Evolutionary conservation across 2,888 invertebrate species (phyloP), one percentile per base, ranked within the genome.

Genomic region (Phengaris arion): DNA sequence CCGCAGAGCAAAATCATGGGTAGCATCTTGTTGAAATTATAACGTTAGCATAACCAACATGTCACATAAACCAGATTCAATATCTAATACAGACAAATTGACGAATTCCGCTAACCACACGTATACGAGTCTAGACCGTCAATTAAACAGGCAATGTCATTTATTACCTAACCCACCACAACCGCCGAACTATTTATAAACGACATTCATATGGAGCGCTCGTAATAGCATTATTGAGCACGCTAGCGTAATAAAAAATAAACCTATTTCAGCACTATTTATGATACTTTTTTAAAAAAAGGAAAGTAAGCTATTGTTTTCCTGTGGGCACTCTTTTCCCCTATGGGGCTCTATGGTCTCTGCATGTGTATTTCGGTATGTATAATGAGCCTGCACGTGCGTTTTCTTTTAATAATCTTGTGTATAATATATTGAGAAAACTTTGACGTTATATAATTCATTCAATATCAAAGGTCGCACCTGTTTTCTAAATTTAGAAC

Each of bases 401-500:
- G 22, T 22, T 9, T 35, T 22, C 10, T 64, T 35, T 12, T 10
- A 35, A 45, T 10, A 64, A 35, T 64, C 64, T 45, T 10, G 2
- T 10, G 9, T 35, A 45, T 64, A 35, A 45, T 64, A 35, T 64
- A 45, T 64, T 12, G 64, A 35, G 35, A 64, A 35, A 64, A 35
- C 35, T 35, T 10, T 45, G 64, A 64, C 35, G 7, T 13, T 2
- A 64, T 13, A 12, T 10, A 12, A 64, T 45, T 12, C 12, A 64
- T 64, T 64, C 59, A 10, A 12, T 35, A 52, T 64, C 2, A 64
- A 35, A 22, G 59, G 59, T 22, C 59, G 22, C 64, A 45, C 35
- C 45, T 64, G 12, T 45, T 64, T 64, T 64, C 64, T 64, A 64
- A 64, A 35, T 64, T 64, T 45, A 64, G 64, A 64, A 64, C 64